phyloP scores from a whole-genome alignment of 2,113 vertebrate genomes.

The Carlito syrichta region DNA sequence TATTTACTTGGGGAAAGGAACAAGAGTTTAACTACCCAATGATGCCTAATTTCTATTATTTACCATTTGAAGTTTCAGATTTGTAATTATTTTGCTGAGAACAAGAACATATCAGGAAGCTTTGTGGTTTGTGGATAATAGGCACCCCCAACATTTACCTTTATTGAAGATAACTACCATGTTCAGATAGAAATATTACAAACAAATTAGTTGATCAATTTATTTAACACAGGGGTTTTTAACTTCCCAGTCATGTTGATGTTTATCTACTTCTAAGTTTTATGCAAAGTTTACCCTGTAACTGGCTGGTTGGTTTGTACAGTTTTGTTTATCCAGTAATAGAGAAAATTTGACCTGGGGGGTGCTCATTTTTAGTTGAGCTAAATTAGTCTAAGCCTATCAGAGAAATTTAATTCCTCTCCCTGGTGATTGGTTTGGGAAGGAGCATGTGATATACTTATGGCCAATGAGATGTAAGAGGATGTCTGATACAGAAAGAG shows the following conservation, averaged over 20 bases:
- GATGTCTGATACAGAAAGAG: not conserved
- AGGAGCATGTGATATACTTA: not conserved
- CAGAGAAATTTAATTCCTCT: not conserved
- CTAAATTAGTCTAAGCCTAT: not conserved
- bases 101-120: not conserved
- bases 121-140: not conserved
- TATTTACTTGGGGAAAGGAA: not conserved
- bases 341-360: not conserved
- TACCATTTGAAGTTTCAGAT: conserved; percentile 20
- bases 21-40: not conserved
- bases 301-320: not conserved
- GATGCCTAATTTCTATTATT: not conserved
- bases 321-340: not conserved
- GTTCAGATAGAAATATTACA: not conserved
- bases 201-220: not conserved
- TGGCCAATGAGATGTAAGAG: not conserved
- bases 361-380: not conserved
- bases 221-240: not conserved
- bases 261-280: not conserved
- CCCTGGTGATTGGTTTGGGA: not conserved
- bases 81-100: conserved; percentile 25
- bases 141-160: not conserved
- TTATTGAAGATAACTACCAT: not conserved
- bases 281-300: not conserved
- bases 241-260: not conserved